phyloP scores from a whole-genome alignment of 1,140 invertebrate species.

The Aphidius ervi region DNA sequence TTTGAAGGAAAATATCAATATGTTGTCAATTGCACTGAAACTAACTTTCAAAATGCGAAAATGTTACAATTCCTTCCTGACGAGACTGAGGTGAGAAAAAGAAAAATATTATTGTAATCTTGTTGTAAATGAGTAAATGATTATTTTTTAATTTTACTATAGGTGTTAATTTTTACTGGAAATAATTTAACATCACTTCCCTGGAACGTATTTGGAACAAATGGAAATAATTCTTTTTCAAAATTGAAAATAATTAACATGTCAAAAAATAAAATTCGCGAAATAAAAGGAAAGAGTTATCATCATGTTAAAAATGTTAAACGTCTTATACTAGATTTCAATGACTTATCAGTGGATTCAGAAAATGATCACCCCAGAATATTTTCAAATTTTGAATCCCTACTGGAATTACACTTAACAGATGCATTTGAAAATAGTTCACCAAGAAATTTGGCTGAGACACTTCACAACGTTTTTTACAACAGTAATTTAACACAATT shows the following conservation, averaged over 20 bases:
- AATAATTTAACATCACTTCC: slow-evolving; percentile 64
- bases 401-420: slow-evolving; percentile 70
- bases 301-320: slow-evolving; percentile 70
- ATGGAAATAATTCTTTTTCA: slow-evolving; percentile 57
- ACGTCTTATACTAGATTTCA: slow-evolving; percentile 71
- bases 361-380: slow-evolving; percentile 66
- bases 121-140: slow-evolving; percentile 8
- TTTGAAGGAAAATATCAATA: slow-evolving; percentile 57
- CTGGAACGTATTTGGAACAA: slow-evolving; percentile 69
- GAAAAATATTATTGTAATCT: background rate
- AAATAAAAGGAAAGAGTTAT: slow-evolving; percentile 73
- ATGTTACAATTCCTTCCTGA: slow-evolving; percentile 62
- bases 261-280: slow-evolving; percentile 70
- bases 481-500: slow-evolving; percentile 64
- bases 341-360: slow-evolving; percentile 61
- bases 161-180: slow-evolving; percentile 71
- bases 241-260: slow-evolving; percentile 69
- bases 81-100: slow-evolving; percentile 56
- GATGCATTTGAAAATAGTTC: slow-evolving; percentile 71
- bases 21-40: slow-evolving; percentile 71
- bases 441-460: slow-evolving; percentile 59
- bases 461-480: slow-evolving; percentile 70
- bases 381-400: slow-evolving; percentile 73
- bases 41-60: slow-evolving; percentile 56
- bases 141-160: slow-evolving; percentile 22